Base-by-base conservation (phyloP, 1,140 invertebrate species). In the Anoplophora glabripennis region DNA sequence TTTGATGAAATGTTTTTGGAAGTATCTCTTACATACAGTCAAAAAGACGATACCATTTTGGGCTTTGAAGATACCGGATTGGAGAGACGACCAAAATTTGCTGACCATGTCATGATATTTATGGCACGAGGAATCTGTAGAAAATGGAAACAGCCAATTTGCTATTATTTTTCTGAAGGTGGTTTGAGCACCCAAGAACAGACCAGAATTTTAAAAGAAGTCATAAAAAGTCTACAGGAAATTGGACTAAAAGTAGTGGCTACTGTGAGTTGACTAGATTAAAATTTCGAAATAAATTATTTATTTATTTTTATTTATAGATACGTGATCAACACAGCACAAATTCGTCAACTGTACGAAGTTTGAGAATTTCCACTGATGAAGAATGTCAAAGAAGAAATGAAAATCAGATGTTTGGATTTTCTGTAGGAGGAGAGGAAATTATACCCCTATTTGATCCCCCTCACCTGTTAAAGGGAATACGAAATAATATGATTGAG, bases 51-150 rank as follows among this genome's bases (percentile, higher is more conserved):
- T 1, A 2, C 41, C 7, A 42, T 41, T 42, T 3, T 9, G 41
- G 40, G 41, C 2, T 53, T n/a, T 41, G 7, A 21, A 18, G 52
- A 53, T 42, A 3, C 41, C 7, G 52, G 37, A 1, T 7, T 14
- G 4, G 37, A 40, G 1, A 53, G 38, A 14, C 1, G 1, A 41
- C 41, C 12, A 12, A 17, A 1, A 28, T 10, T 21, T n/a, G 37
- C 52, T 1, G 41, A 53, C 33, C 52, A 53, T 42, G 52, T 21
- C 21, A n/a, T 53, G 21, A 37, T 53, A 2, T 53, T 42, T 53
- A 53, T 53, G 52, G 11, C 41, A 28, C 1, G 10, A n/a, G 52
- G 52, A 3, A 5, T 53, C 7, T 17, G n/a, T 15, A 53, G 15
- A 44, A 42, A 21, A 12, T 53, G 15, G 37, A 53, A 53, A 42